Evolutionary conservation across 2,797 vertebrate genomes (phyloP), one percentile per base, ranked within the genome.

Genomic region (Lagodon rhomboides): DNA sequence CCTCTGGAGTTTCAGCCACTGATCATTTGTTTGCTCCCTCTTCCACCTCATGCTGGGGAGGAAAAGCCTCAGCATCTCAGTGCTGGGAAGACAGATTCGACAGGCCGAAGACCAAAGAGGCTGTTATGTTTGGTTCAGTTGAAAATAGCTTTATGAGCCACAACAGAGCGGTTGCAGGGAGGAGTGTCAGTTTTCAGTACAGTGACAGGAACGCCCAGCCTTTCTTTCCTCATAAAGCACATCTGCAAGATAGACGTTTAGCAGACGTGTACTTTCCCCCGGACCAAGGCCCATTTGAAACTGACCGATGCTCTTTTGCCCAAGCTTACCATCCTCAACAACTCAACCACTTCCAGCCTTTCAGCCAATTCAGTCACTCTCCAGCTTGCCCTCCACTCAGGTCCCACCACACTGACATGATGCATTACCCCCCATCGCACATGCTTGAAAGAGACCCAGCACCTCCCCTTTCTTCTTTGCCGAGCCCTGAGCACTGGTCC

Each of bases 401-500:
- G 65, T 78, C 82, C 51, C 34, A 86, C 69, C 68, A 71, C 41
- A 68, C 55, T 63, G 80, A 87, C 64, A 86, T 92, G 74, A 82
- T 53, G 9, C 66, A 83, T 54, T 93, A 84, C 71, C 90, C 92
- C 18, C 91, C 88, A 12, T 93, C 91, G 51, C 67, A 90, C 80
- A 80, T 90, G 82, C 85, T 94, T 55, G 93, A 94, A 51, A 89
- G 65, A 70, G 53, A 46, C 5, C 43, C 82, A 25, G 76, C 68
- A 66, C 77, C 85, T 56, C 60, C 78, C 1, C 49, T 54, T 16
- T 82, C 83, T 54, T 85, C 69, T 68, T 77, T 85, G 23, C 61
- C 22, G 1, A 94, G 93, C 62, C 93, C 93, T 4, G 91, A 93
- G 27, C 68, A n/a, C 16, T 95, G 94, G 94, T 89, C 86, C 54